These are phyloP conservation scores for Colius striatus DNA, from an alignment of 2,113 vertebrate species.

Conservation along the genomic window DNA sequence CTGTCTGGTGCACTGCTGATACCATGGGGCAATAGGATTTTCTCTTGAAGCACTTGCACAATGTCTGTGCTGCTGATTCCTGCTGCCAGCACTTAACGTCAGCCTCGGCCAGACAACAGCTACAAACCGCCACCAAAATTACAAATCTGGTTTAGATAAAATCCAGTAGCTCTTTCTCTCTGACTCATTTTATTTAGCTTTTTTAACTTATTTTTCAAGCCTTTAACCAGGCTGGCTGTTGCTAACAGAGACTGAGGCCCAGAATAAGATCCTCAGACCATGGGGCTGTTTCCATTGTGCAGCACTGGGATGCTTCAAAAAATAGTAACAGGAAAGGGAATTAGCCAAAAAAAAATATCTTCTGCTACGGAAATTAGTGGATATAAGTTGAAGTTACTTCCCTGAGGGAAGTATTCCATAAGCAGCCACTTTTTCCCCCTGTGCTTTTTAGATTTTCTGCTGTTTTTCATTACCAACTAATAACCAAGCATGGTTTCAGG, in stretches of 20 bases:
- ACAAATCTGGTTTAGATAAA: neutral
- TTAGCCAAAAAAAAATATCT: neutral
- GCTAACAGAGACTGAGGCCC: neutral
- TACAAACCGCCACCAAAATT: neutral
- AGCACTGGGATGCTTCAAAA: neutral
- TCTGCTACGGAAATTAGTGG: neutral
- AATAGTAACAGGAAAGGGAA: neutral
- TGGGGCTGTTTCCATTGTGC: neutral
- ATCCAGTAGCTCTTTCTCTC: neutral
- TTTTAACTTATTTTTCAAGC: neutral
- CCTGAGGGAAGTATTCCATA: neutral
- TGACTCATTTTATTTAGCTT: neutral
- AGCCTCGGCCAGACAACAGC: neutral
- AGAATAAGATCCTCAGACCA: neutral
- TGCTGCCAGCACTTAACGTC: neutral
- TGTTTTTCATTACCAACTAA: neutral
- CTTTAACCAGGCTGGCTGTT: neutral
- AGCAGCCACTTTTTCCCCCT: neutral
- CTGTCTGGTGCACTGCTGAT: neutral
- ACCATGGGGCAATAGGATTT: neutral
- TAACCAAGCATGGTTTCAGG: neutral
- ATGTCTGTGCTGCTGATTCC: neutral
- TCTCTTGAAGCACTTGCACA: neutral
- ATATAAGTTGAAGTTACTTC: neutral
- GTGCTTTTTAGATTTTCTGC: neutral